These are phyloP conservation scores for Cybosia mesomella DNA, from an alignment of 2,888 invertebrate genomes.

Conservation along the genomic window DNA sequence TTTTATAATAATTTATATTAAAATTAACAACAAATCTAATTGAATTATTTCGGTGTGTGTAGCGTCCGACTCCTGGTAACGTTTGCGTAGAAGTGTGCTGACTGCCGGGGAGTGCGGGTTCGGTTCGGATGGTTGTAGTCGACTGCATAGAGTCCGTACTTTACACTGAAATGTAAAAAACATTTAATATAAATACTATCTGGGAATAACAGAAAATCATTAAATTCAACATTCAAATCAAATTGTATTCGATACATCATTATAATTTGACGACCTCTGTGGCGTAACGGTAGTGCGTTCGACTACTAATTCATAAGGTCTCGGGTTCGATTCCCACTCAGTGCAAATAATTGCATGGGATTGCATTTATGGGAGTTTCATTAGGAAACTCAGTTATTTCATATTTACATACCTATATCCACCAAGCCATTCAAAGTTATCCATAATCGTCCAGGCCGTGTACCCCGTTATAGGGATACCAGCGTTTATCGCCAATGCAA, in stretches of 20 bases:
- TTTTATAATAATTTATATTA: neutral
- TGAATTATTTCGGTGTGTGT: neutral
- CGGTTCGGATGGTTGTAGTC: constrained; percentile 42
- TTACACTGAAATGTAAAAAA: constrained; percentile 32
- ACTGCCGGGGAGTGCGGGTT: constrained; percentile 39
- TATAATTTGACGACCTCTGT: too few relatives aligned
- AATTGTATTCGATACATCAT: too few relatives aligned
- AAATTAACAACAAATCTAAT: neutral
- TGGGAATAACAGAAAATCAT: too few relatives aligned
- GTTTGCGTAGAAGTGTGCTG: constrained; percentile 24
- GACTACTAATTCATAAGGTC: too few relatives aligned
- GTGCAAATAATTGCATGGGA: too few relatives aligned
- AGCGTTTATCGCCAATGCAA: constrained; percentile 73
- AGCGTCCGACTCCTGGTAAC: constrained; percentile 16
- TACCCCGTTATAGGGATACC: constrained; percentile 80
- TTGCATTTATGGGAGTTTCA: too few relatives aligned
- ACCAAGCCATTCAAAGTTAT: constrained; percentile 87
- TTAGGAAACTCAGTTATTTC: too few relatives aligned
- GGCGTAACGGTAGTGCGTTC: too few relatives aligned
- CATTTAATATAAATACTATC: neutral
- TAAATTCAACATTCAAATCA: too few relatives aligned
- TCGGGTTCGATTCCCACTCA: too few relatives aligned
- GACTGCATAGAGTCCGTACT: constrained; percentile 52
- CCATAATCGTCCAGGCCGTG: constrained; percentile 88
- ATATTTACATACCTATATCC: constrained; percentile 71